Evolutionary conservation across 2,797 vertebrate genomes (phyloP), one percentile per base, ranked within the genome.

Genomic region (Uromys caudimaculatus): DNA sequence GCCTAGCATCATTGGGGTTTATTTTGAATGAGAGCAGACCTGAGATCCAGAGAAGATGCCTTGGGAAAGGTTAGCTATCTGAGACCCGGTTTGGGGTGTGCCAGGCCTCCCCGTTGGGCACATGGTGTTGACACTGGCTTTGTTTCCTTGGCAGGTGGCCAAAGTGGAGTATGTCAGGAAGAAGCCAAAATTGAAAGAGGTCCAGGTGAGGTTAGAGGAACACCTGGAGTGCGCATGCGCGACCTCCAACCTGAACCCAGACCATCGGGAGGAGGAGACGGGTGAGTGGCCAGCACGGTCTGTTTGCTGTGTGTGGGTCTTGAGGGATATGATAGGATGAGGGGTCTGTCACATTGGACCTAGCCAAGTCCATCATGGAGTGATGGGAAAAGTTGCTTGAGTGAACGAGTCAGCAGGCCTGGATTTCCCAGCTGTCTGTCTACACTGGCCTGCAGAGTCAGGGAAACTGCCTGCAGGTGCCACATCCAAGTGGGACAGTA

Each of bases 121-220:
- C 60, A 16, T 21, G n/a, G n/a, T 56, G 27, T 54, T 91, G n/a
- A 91, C 50, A 5, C 77, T 69, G n/a, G 35, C 58, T 90, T 52
- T 1, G 93, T 88, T 97, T 93, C 29, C 71, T 50, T 67, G 24
- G 87, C 98, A 99, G 99, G 99, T 99, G 98, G 99, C 99, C 97
- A 99, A 99, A 99, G 99, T 99, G 99, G 99, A 99, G 98, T 99
- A 99, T 90, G 98, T 99, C 98, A 99, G 99, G 98, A 99, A 99
- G 98, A 99, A 98, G 98, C 99, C 99, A 94, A 99, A 99, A 98
- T 99, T 99, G 98, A 99, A 99, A 99, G 99, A 99, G 98, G 99
- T 99, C 97, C 99, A 99, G 98, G 99, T 99, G 98, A 98, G 99
- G 98, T 98, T 99, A 99, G 99, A 99, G 98, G 99, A 99, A 98